Percentiles rank a stretch among this genome's conserved stretches.
These are phyloP conservation scores for Oncorhynchus mykiss DNA, from an alignment of 2,113 vertebrate genomes.

Conservation along the genomic window DNA sequence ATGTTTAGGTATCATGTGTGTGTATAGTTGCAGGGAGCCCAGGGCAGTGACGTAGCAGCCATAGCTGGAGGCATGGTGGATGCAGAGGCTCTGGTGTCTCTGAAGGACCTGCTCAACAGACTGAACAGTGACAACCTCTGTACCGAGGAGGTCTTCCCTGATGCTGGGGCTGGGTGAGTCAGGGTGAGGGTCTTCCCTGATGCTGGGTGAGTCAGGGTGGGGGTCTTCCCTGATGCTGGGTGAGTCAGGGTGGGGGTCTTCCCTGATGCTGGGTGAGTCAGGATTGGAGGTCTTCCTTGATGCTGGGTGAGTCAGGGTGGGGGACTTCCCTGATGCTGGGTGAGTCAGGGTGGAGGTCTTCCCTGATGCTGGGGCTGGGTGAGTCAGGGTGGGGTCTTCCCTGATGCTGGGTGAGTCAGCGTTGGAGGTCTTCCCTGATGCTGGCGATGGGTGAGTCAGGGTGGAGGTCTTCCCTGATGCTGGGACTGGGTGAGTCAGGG, in stretches of 20 bases:
- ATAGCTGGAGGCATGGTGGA: slow-evolving; percentile 92
- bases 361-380: too few species aligned
- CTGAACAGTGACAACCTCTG: slow-evolving; percentile 89
- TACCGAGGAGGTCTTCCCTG: slow-evolving; percentile 95
- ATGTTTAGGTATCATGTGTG: not conserved
- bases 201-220: too few species aligned
- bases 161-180: slow-evolving; percentile 87
- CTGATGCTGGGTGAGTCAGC: slow-evolving; percentile 75
- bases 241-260: too few species aligned
- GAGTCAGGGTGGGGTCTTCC: not conserved
- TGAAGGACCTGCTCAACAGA: slow-evolving; percentile 92
- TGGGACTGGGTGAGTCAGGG: slow-evolving; percentile 86
- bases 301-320: too few species aligned
- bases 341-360: too few species aligned
- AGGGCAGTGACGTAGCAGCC: slow-evolving; percentile 83
- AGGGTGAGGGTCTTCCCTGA: too few species aligned
- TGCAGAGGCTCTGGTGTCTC: slow-evolving; percentile 87
- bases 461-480: slow-evolving; percentile 86
- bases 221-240: too few species aligned
- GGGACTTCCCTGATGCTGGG: too few species aligned
- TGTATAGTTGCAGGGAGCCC: slow-evolving; percentile 84
- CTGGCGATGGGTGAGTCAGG: too few species aligned
- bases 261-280: too few species aligned
- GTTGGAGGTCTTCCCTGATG: too few species aligned
- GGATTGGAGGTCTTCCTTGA: too few species aligned